Percentiles rank a stretch among this genome's conserved stretches.
Evolutionary conservation across 2,888 invertebrate species (phyloP).

Genomic region (Ormyrus labotus): DNA sequence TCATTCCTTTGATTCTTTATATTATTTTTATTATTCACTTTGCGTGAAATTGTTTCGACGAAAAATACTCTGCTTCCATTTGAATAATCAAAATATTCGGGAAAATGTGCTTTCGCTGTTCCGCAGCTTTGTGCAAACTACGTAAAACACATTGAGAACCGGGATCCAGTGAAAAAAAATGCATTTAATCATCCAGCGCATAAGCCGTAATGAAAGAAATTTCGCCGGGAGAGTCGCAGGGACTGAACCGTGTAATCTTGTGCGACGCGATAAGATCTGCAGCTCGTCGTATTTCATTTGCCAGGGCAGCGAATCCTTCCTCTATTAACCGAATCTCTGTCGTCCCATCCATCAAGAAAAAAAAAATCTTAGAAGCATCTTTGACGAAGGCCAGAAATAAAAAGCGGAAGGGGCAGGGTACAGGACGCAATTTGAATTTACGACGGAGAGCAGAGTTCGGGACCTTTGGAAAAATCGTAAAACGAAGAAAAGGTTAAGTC

Average conservation of each 20-base stretch:
- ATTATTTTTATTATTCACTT: no score
- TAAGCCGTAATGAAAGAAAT: conserved; percentile 24
- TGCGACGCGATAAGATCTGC: conserved; percentile 31
- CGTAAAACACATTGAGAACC: no score
- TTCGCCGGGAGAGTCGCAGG: neutral
- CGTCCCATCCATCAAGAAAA: conserved; percentile 31
- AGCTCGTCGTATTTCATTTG: conserved; percentile 47
- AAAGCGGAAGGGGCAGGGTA: neutral
- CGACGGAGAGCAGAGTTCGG: conserved; percentile 1
- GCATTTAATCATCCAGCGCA: conserved; percentile 7
- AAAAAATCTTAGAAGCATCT: neutral
- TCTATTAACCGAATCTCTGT: conserved; percentile 29
- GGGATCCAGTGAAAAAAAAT: neutral
- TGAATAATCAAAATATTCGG: neutral
- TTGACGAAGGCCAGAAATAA: neutral
- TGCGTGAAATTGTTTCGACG: neutral
- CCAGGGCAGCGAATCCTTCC: neutral
- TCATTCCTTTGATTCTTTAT: no score
- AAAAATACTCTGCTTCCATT: neutral
- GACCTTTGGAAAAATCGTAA: conserved; percentile 31
- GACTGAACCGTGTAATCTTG: conserved; percentile 17
- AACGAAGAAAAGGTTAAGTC: conserved; percentile 40
- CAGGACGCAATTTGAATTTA: conserved; percentile 37
- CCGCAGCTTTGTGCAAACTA: no score
- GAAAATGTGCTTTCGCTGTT: neutral